A percentile compares a stretch with the other conserved stretches of the same genome.
Evolutionary conservation across 2,888 invertebrate species (phyloP).

Genomic region (Rhingia campestris): DNA sequence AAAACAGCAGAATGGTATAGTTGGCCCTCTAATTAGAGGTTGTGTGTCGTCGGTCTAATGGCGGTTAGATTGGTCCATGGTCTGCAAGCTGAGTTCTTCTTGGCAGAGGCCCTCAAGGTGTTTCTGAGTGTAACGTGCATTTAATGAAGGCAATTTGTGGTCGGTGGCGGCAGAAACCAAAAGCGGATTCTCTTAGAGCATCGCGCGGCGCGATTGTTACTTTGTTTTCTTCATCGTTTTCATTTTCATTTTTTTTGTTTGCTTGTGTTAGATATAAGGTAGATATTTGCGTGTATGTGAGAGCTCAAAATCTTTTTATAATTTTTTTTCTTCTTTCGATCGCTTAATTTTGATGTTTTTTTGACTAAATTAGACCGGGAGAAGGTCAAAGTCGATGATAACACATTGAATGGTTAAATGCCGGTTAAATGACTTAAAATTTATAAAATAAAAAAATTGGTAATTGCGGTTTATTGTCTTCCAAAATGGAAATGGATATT

Average conservation of each 20-base stretch:
- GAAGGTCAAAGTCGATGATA: neutral
- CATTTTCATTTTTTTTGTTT: neutral
- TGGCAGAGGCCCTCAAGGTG: constrained; percentile 23
- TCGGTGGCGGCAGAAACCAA: constrained; percentile 54
- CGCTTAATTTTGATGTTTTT: constrained; percentile 58
- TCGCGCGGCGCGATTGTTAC: constrained; percentile 43
- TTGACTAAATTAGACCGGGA: constrained; percentile 37
- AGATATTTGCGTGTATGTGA: constrained; percentile 22
- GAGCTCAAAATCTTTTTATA: constrained; percentile 30
- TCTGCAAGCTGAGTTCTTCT: constrained; percentile 5
- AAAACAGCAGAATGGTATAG: constrained; percentile 20
- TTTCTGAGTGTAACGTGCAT: constrained; percentile 62
- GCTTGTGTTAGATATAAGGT: neutral
- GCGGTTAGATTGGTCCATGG: constrained; percentile 29
- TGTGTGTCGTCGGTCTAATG: constrained; percentile 18
- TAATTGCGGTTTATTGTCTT: constrained; percentile 46
- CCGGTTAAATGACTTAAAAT: constrained; percentile 46
- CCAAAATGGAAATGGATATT: constrained; percentile 30
- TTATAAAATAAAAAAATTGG: constrained; percentile 3
- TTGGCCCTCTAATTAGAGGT: constrained; percentile 54
- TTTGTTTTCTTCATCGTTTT: constrained; percentile 1
- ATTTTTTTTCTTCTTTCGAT: constrained; percentile 38
- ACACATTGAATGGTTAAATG: constrained; percentile 50
- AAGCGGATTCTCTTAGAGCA: constrained; percentile 34
- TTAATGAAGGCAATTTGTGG: constrained; percentile 69